These are phyloP conservation scores for Pristionchus exspectatus DNA, from an alignment of 2,888 invertebrate genomes.

Conservation along the genomic window DNA sequence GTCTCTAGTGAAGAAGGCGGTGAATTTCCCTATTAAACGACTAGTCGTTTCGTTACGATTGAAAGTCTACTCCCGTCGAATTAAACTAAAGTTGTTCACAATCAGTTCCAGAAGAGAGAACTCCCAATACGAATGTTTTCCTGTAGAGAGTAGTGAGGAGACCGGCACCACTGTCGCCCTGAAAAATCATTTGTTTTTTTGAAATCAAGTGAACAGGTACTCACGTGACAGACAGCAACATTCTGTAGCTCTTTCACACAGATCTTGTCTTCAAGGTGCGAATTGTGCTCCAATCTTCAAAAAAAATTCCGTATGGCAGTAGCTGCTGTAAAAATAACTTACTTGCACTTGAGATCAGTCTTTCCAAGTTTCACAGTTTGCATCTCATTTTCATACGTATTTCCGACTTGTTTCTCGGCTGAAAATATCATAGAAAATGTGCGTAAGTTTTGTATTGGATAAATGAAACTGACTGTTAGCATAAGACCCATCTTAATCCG, in stretches of 20 bases:
- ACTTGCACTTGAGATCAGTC: not conserved
- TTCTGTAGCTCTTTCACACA: not conserved
- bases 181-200: not conserved
- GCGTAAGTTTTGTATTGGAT: no score
- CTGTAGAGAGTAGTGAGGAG: not conserved
- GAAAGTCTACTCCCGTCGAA: no score
- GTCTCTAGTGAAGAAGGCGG: no score
- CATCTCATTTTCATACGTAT: not conserved
- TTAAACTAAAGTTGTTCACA: not conserved
- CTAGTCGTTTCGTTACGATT: no score
- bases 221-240: not conserved
- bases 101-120: not conserved
- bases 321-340: not conserved
- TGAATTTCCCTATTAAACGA: no score
- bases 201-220: not conserved
- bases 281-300: not conserved
- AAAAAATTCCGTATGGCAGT: not conserved
- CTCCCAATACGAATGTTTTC: not conserved
- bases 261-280: not conserved
- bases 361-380: not conserved
- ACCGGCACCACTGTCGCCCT: slow-evolving; percentile 27
- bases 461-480: not conserved
- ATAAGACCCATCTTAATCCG: not conserved
- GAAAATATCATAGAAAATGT: not conserved
- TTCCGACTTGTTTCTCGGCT: not conserved